A percentile compares a stretch with the other conserved stretches of the same genome.
These are phyloP conservation scores for Bugula neritina DNA, from an alignment of 2,888 invertebrate species.

Conservation along the genomic window DNA sequence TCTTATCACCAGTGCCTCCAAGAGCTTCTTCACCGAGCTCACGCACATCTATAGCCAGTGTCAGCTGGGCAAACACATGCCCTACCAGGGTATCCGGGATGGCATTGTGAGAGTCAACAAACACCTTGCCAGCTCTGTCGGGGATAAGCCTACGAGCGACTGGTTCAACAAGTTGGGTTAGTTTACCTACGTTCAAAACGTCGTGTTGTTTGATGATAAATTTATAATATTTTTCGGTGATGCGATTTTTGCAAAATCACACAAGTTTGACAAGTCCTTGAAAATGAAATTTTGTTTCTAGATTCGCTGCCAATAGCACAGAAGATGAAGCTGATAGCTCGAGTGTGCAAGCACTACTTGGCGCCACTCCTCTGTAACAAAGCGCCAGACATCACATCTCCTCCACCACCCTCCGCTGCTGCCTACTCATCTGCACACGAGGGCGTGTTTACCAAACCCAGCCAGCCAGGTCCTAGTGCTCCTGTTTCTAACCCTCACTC, in stretches of 20 bases:
- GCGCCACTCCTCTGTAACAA: constrained; percentile 20
- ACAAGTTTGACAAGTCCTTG: no score
- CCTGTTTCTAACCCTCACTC: neutral
- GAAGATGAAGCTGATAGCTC: constrained; percentile 79
- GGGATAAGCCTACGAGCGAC: constrained; percentile 61
- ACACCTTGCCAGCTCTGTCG: constrained; percentile 60
- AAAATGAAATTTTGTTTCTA: no score
- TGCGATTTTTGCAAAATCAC: no score
- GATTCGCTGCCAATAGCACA: constrained; percentile 7
- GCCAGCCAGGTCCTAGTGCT: neutral
- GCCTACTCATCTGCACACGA: neutral
- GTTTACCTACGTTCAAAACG: no score
- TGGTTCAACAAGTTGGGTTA: constrained; percentile 75
- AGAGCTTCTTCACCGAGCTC: constrained; percentile 84
- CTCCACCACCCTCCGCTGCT: neutral
- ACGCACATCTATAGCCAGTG: constrained; percentile 90
- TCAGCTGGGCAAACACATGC: constrained; percentile 84
- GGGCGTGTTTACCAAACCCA: constrained; percentile 13
- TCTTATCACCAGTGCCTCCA: constrained; percentile 68
- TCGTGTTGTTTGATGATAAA: no score
- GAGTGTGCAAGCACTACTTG: constrained; percentile 69
- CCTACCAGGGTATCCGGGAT: constrained; percentile 73
- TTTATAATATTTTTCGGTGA: no score
- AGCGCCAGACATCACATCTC: constrained; percentile 4
- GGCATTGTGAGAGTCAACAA: constrained; percentile 79